A percentile compares a stretch with the other conserved stretches of the same genome.
These are phyloP conservation scores for Liasis olivaceus DNA, from an alignment of 2,797 vertebrate genomes.

Conservation along the genomic window DNA sequence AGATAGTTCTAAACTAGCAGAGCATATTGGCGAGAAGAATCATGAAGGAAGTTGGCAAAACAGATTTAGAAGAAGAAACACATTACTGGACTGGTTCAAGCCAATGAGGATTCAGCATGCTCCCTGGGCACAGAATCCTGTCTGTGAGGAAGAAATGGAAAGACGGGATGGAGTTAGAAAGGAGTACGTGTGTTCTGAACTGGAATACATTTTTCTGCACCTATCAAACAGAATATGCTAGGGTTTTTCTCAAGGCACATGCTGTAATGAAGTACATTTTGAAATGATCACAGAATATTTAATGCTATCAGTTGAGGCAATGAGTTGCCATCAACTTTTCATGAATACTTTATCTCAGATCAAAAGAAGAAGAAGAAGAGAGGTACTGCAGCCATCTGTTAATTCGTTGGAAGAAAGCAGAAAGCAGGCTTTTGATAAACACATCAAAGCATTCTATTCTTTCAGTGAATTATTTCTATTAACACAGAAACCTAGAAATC, in stretches of 20 bases:
- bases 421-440: conserved; percentile 62
- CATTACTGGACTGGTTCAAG: not conserved
- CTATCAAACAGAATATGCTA: not conserved
- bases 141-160: not conserved
- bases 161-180: not conserved
- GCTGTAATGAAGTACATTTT: not conserved
- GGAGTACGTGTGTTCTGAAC: not conserved
- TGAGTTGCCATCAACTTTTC: not conserved
- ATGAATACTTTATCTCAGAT: conserved; percentile 34
- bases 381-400: conserved; percentile 58
- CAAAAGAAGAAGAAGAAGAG: conserved; percentile 35
- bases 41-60: not conserved
- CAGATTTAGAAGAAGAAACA: not conserved
- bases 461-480: conserved; percentile 47
- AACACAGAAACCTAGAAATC: conserved; percentile 11
- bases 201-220: not conserved
- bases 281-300: not conserved
- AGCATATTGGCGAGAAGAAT: not conserved
- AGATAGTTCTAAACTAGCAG: not conserved
- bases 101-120: not conserved
- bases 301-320: not conserved
- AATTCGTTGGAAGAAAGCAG: conserved; percentile 59
- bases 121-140: not conserved
- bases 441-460: conserved; percentile 64
- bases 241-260: not conserved